Evolutionary conservation across 2,888 invertebrate species (phyloP).

Genomic region (Morinoia aosen): DNA sequence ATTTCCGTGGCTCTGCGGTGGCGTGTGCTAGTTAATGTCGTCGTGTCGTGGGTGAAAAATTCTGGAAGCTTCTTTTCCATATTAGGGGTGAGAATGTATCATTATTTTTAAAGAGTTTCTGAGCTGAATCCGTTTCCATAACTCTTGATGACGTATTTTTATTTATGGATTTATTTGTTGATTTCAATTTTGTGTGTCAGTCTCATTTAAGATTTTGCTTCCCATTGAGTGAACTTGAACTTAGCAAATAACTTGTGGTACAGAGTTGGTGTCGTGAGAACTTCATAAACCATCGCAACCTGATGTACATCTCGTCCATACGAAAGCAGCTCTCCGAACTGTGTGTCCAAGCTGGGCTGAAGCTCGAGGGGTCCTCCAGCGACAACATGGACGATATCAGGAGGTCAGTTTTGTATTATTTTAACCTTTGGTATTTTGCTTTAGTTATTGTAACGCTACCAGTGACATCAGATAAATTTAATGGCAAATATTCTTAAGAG

Average conservation of each 20-base stretch:
- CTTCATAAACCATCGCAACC: slow-evolving; percentile 85
- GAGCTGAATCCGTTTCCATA: not conserved
- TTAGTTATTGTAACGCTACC: not conserved
- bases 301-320: slow-evolving; percentile 85
- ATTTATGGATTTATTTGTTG: not conserved
- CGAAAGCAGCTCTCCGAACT: slow-evolving; percentile 84
- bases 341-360: slow-evolving; percentile 78
- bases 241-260: slow-evolving; percentile 60
- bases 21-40: no score
- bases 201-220: not conserved
- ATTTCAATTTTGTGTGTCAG: not conserved
- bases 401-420: slow-evolving; percentile 53
- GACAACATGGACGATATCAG: slow-evolving; percentile 71
- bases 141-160: no score
- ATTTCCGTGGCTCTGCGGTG: no score
- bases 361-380: slow-evolving; percentile 77
- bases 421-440: not conserved
- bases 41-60: no score
- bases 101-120: not conserved
- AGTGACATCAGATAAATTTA: no score
- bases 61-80: not conserved
- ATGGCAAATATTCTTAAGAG: no score
- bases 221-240: no score
- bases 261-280: slow-evolving; percentile 91
- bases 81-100: not conserved